A percentile compares a stretch with the other conserved stretches of the same genome.
These are phyloP conservation scores for Isoperla grammatica DNA, from an alignment of 2,888 invertebrate genomes.

Conservation along the genomic window DNA sequence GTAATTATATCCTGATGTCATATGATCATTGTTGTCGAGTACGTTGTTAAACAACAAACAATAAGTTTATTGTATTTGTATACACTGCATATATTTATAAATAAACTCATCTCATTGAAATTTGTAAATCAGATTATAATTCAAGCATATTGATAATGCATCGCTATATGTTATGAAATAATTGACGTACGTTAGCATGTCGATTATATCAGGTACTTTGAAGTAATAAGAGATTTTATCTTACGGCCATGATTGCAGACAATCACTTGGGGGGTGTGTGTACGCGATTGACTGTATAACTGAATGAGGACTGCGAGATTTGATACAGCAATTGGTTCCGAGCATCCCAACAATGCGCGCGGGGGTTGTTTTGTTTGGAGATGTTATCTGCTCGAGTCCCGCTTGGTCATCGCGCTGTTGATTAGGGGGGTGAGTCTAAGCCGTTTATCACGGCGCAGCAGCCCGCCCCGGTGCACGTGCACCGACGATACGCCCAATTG, in stretches of 20 bases:
- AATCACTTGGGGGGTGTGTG: background rate
- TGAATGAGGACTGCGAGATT: background rate
- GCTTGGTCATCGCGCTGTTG: conserved; percentile 6
- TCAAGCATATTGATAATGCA: too few species aligned
- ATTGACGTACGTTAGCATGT: too few species aligned
- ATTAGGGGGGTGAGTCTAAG: conserved; percentile 7
- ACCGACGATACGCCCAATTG: too few species aligned
- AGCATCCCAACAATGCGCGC: background rate
- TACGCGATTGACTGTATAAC: background rate
- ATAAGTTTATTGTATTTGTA: too few species aligned
- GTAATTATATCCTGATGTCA: too few species aligned
- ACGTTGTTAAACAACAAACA: too few species aligned
- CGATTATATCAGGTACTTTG: too few species aligned
- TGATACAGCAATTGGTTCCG: conserved; percentile 1
- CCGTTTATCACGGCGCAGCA: conserved; percentile 8
- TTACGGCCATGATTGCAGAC: background rate
- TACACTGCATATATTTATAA: too few species aligned
- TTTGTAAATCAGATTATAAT: too few species aligned
- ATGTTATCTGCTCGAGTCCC: conserved; percentile 3
- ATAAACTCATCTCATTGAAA: too few species aligned
- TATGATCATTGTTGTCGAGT: too few species aligned
- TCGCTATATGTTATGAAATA: too few species aligned
- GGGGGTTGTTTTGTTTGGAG: background rate
- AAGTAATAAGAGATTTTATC: background rate
- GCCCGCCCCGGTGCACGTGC: background rate